A percentile compares a stretch with the other conserved stretches of the same genome.
These are phyloP conservation scores for Myotis pilosus DNA, from an alignment of 2,797 vertebrate genomes.

Conservation along the genomic window DNA sequence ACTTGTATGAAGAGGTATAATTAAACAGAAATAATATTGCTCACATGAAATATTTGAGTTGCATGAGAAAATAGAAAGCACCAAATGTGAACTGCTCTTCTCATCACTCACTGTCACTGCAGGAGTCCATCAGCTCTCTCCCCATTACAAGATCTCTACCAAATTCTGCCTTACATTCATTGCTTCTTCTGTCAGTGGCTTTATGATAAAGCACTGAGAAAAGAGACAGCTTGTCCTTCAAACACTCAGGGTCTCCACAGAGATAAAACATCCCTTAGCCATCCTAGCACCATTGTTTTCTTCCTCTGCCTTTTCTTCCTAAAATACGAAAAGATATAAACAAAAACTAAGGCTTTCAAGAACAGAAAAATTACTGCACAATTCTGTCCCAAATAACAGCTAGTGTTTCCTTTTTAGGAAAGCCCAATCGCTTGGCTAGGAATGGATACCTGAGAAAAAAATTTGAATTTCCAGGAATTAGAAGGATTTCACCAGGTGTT, in stretches of 20 bases:
- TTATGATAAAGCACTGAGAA: not conserved
- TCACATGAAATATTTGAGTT: not conserved
- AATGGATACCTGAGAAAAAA: not conserved
- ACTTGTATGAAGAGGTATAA: not conserved
- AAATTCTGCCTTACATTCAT: not conserved
- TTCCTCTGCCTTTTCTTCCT: not conserved
- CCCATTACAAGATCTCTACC: not conserved
- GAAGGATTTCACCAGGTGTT: not conserved
- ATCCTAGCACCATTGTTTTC: not conserved
- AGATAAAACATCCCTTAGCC: not conserved
- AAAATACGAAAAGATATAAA: not conserved
- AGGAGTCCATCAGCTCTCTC: not conserved
- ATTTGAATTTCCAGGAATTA: not conserved
- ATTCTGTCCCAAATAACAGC: not conserved
- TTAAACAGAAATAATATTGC: not conserved
- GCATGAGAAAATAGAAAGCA: not conserved
- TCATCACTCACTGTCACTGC: not conserved
- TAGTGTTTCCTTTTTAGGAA: not conserved
- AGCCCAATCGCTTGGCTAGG: not conserved
- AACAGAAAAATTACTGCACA: not conserved
- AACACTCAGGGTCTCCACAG: not conserved
- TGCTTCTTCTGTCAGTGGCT: not conserved
- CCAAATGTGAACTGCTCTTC: not conserved
- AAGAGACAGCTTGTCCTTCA: not conserved
- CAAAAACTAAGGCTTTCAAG: not conserved